These are phyloP conservation scores for Allolobophora icterica DNA, from an alignment of 2,888 invertebrate genomes.

Conservation along the genomic window DNA sequence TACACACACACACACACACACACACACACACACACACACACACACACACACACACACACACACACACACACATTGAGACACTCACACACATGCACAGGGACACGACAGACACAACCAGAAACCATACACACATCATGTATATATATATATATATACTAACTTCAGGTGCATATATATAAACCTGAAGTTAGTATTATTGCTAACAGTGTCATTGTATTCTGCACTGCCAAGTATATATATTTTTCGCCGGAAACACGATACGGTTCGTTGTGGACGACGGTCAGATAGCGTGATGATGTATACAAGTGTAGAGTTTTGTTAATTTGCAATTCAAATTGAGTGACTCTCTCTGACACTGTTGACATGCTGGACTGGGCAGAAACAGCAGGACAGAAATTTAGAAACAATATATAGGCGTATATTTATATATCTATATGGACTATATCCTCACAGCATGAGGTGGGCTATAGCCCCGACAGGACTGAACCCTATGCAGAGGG, in stretches of 20 bases:
- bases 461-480: background rate
- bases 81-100: too few species aligned
- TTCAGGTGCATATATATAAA: background rate
- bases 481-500: background rate
- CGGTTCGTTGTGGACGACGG: background rate
- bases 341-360: background rate
- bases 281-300: background rate
- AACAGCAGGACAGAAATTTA: background rate
- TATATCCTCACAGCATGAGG: background rate
- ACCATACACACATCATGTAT: too few species aligned
- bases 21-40: too few species aligned
- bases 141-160: too few species aligned
- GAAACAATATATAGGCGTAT: background rate
- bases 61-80: too few species aligned
- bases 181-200: background rate
- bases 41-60: too few species aligned
- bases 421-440: background rate
- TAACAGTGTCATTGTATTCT: background rate
- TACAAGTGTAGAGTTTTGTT: conserved; percentile 17
- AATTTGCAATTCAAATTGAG: background rate
- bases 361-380: background rate
- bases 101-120: background rate
- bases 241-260: background rate
- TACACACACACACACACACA: too few species aligned
- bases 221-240: background rate